Evolutionary conservation across 2,888 invertebrate species (phyloP).

Genomic region (Ctena decussata): DNA sequence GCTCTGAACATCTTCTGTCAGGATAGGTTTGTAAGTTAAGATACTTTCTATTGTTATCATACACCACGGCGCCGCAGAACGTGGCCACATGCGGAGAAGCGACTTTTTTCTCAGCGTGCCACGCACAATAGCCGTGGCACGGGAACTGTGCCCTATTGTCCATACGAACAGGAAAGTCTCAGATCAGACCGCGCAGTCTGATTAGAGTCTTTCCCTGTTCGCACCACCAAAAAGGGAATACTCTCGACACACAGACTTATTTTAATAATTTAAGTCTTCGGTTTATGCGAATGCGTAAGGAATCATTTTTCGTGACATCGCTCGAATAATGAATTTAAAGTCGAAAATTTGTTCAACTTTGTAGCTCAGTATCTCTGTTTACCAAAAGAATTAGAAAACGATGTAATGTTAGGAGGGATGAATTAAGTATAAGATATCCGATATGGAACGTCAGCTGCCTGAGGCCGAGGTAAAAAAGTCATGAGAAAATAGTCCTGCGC

Average conservation of each 20-base stretch:
- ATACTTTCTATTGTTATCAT: neutral
- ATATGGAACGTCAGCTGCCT: neutral
- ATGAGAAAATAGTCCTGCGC: neutral
- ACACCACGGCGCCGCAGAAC: neutral
- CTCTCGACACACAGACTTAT: too few relatives aligned
- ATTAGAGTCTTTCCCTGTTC: too few relatives aligned
- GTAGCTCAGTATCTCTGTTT: neutral
- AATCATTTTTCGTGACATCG: too few relatives aligned
- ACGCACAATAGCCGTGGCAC: too few relatives aligned
- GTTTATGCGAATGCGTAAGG: too few relatives aligned
- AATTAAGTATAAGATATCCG: conserved; percentile 5
- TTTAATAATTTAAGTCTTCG: too few relatives aligned
- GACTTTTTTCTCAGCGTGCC: neutral
- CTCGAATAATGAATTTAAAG: neutral
- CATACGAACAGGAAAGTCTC: too few relatives aligned
- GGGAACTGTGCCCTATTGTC: too few relatives aligned
- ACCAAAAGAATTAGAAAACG: neutral
- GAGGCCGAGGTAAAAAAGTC: neutral
- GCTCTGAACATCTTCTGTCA: neutral
- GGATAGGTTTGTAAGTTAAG: conserved; percentile 5
- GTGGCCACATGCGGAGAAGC: neutral
- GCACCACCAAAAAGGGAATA: too few relatives aligned
- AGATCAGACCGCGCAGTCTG: too few relatives aligned
- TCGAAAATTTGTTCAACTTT: conserved; percentile 12
- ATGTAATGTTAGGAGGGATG: neutral